Conservation (phyloP, 2,888 invertebrate genomes). For the Anagyrus pseudococci region DNA sequence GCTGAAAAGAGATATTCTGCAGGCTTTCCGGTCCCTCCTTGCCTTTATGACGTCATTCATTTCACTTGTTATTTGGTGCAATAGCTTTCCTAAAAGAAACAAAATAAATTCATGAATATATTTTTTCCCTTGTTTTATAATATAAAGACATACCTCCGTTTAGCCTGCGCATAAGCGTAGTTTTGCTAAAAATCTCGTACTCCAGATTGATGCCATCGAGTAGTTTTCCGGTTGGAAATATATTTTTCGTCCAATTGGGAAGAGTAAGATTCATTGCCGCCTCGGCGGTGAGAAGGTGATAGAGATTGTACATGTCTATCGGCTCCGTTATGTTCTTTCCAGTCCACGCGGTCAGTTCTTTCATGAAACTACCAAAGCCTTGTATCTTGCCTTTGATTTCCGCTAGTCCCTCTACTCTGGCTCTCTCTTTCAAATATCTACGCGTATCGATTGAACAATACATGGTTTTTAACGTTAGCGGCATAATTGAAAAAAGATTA, state of each 20-base stretch:
- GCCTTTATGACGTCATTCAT: slow-evolving; percentile 47
- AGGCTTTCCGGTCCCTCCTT: too few species aligned
- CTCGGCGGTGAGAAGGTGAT: slow-evolving; percentile 58
- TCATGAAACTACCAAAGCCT: slow-evolving; percentile 40
- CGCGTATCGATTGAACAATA: not conserved
- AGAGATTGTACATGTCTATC: slow-evolving; percentile 45
- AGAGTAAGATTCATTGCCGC: slow-evolving; percentile 65
- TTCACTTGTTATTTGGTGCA: slow-evolving; percentile 30
- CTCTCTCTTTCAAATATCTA: slow-evolving; percentile 44
- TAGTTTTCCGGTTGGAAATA: slow-evolving; percentile 64
- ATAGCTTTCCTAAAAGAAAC: slow-evolving; percentile 59
- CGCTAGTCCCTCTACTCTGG: slow-evolving; percentile 28
- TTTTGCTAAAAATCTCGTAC: slow-evolving; percentile 67
- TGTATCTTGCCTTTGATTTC: slow-evolving; percentile 39
- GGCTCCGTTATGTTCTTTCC: slow-evolving; percentile 42
- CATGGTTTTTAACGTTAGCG: too few species aligned
- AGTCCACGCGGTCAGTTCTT: slow-evolving; percentile 40
- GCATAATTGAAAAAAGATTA: too few species aligned
- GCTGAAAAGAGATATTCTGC: slow-evolving; percentile 53
- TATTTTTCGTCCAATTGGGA: slow-evolving; percentile 67
- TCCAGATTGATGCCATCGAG: slow-evolving; percentile 64
- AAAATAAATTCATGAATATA: too few species aligned
- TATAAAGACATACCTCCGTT: slow-evolving; percentile 63
- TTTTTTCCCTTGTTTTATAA: not conserved
- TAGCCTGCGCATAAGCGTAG: slow-evolving; percentile 63